Evolutionary conservation across 30 jellyfish, hydroid and myxozoan species (phyloP).

Genomic region (Turritopsis dohrnii): DNA sequence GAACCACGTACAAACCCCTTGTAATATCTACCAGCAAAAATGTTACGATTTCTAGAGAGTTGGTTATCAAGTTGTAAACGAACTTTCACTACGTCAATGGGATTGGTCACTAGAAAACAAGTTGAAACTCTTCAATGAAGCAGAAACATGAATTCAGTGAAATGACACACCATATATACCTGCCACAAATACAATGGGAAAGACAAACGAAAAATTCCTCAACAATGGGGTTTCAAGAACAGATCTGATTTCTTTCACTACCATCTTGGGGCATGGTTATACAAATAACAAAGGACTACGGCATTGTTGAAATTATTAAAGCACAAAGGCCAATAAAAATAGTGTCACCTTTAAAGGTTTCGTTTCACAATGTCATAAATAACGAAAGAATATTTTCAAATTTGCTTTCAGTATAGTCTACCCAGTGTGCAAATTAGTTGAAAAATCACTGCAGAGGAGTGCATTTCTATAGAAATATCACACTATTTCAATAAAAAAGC

Average conservation of each 20-base stretch:
- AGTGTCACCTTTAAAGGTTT: too few species aligned
- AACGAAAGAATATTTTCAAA: too few species aligned
- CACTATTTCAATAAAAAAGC: too few species aligned
- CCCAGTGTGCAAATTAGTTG: too few species aligned
- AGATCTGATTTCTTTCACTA: background rate
- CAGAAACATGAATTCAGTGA: background rate
- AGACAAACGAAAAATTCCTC: background rate
- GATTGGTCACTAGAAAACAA: conserved; percentile 60
- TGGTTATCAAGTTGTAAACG: conserved; percentile 83
- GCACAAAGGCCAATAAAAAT: too few species aligned
- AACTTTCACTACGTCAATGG: conserved; percentile 81
- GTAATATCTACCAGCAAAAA: conserved; percentile 58
- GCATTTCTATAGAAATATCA: too few species aligned
- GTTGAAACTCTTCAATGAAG: background rate
- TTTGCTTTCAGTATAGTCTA: too few species aligned
- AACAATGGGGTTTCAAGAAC: background rate
- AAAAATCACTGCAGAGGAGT: too few species aligned
- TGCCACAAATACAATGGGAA: background rate
- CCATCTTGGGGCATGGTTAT: too few species aligned
- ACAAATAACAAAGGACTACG: too few species aligned
- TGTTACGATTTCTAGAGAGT: conserved; percentile 49
- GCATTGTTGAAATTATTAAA: too few species aligned
- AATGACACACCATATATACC: background rate
- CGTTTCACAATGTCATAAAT: too few species aligned
- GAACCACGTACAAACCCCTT: conserved; percentile 68